phyloP scores from a whole-genome alignment of 2,888 invertebrate species.

The Operophtera brumata region DNA sequence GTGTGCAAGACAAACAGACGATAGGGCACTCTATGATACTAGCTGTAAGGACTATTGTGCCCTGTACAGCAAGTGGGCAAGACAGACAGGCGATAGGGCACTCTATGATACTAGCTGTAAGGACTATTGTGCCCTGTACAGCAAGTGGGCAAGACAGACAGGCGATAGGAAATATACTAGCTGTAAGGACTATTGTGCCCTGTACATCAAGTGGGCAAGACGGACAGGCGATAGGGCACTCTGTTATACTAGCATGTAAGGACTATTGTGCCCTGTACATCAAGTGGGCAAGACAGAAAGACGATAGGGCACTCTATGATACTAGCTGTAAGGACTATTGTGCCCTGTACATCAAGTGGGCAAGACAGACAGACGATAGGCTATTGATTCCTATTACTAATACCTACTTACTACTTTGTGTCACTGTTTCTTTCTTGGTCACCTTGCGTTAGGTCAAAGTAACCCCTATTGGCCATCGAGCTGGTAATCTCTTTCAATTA shows the following conservation, averaged over 20 bases:
- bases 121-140: not conserved
- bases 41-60: not conserved
- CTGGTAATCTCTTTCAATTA: too few species aligned
- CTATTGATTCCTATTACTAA: too few species aligned
- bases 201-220: slow-evolving; percentile 84
- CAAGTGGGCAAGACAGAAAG: slow-evolving; percentile 93
- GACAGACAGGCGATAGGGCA: slow-evolving; percentile 90
- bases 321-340: not conserved
- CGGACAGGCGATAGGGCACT: slow-evolving; percentile 88
- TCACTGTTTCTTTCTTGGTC: too few species aligned
- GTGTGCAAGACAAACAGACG: slow-evolving; percentile 96
- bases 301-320: slow-evolving; percentile 80
- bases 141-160: slow-evolving; percentile 91
- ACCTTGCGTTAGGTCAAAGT: too few species aligned
- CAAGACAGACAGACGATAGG: slow-evolving; percentile 94
- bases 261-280: not conserved
- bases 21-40: slow-evolving; percentile 68
- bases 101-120: not conserved
- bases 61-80: slow-evolving; percentile 82
- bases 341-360: slow-evolving; percentile 67
- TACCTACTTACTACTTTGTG: too few species aligned
- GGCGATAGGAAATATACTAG: slow-evolving; percentile 83
- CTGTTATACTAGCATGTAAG: not conserved
- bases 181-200: not conserved
- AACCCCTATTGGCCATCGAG: too few species aligned